Conservation (phyloP, 2,888 invertebrate genomes). For the Drosophila mulleri region DNA sequence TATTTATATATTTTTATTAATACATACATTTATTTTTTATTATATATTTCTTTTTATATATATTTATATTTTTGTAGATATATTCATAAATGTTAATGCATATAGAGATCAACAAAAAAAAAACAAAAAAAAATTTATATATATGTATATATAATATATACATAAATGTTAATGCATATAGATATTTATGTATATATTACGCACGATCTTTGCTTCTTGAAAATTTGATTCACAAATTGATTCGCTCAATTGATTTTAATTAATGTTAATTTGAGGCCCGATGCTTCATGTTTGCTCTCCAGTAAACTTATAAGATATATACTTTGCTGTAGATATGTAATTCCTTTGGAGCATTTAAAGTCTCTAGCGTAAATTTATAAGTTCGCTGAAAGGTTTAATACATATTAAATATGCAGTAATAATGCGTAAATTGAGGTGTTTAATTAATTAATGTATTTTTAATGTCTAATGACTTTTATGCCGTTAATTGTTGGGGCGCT, state of each 20-base stretch:
- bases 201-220: constrained; percentile 25
- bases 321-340: background rate
- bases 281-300: constrained; percentile 85
- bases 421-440: background rate
- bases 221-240: constrained; percentile 48
- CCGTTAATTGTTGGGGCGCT: background rate
- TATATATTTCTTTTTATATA: background rate
- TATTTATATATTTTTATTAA: too few relatives aligned
- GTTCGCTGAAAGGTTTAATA: background rate
- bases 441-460: constrained; percentile 2
- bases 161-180: background rate
- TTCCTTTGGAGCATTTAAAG: background rate
- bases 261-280: constrained; percentile 58
- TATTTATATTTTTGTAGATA: background rate
- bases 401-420: background rate
- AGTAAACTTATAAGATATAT: constrained; percentile 83
- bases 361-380: background rate
- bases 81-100: constrained; percentile 1
- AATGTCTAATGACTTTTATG: background rate
- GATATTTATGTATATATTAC: constrained; percentile 1
- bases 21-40: too few relatives aligned
- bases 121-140: too few relatives aligned
- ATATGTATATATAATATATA: background rate
- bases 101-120: too few relatives aligned
- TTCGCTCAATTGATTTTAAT: constrained; percentile 69